phyloP scores from a whole-genome alignment of 30 jellyfish, hydroid and myxozoan species.

The Haliclystus octoradiatus region DNA sequence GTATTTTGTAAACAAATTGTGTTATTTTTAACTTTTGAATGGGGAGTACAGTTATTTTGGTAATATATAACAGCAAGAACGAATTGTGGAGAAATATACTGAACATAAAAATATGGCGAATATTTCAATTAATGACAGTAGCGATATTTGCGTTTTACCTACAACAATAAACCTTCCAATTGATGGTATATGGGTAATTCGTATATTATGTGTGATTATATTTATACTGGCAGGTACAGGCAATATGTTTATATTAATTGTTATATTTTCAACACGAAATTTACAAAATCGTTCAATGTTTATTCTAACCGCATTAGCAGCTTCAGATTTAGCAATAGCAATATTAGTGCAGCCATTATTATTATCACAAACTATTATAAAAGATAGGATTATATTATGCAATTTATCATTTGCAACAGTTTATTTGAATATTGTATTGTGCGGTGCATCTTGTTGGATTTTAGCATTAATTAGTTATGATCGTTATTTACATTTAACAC shows the following conservation, averaged over 20 bases:
- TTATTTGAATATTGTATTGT: slow-evolving; percentile 26
- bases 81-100: too few species aligned
- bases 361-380: slow-evolving; percentile 18
- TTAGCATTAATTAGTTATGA: slow-evolving; percentile 51
- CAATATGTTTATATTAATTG: slow-evolving; percentile 12
- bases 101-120: too few species aligned
- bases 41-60: too few species aligned
- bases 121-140: too few species aligned
- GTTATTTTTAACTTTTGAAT: too few species aligned
- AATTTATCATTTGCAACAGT: slow-evolving; percentile 27
- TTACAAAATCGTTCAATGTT: slow-evolving; percentile 26
- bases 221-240: slow-evolving; percentile 35
- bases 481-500: slow-evolving; percentile 37
- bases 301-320: slow-evolving; percentile 24
- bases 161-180: too few species aligned
- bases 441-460: slow-evolving; percentile 54
- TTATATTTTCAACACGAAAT: slow-evolving; percentile 11
- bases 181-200: too few species aligned
- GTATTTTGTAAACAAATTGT: too few species aligned
- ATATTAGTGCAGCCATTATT: slow-evolving; percentile 41
- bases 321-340: slow-evolving; percentile 42
- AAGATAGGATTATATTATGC: too few species aligned
- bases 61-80: too few species aligned
- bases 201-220: too few species aligned
- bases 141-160: too few species aligned